Evolutionary conservation across 1,140 invertebrate species (phyloP).

Genomic region (Platyscapa corneri): DNA sequence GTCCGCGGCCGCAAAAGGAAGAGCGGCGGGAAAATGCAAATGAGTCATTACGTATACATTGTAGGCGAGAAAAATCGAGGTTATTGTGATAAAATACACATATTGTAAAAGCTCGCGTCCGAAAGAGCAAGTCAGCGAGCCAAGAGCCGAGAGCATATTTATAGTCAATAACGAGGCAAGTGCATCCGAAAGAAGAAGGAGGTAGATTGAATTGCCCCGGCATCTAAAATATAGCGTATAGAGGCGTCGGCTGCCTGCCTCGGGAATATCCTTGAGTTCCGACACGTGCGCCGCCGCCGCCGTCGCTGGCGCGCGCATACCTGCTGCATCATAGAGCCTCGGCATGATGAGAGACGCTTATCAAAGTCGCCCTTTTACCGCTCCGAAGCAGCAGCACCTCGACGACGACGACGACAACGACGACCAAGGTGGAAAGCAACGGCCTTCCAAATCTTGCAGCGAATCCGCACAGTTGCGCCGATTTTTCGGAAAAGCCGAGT

Average conservation of each 20-base stretch:
- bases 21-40: conserved; percentile 5
- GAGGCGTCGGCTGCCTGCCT: conserved; percentile 11
- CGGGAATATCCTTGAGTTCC: background rate
- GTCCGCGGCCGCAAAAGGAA: conserved; percentile 23
- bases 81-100: conserved; percentile 22
- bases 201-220: conserved; percentile 31
- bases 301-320: background rate
- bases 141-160: too few relatives aligned
- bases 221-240: conserved; percentile 21
- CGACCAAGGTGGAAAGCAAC: too few relatives aligned
- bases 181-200: conserved; percentile 14
- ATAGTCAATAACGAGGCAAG: conserved; percentile 44
- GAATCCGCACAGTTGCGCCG: too few relatives aligned
- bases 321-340: background rate
- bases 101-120: background rate
- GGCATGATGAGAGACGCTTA: conserved; percentile 34
- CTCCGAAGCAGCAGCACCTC: background rate
- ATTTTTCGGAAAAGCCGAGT: too few relatives aligned
- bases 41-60: conserved; percentile 27
- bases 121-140: too few relatives aligned
- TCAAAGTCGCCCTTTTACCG: conserved; percentile 52
- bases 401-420: too few relatives aligned
- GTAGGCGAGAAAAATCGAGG: conserved; percentile 24
- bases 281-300: background rate
- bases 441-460: too few relatives aligned